Percentiles rank a stretch among this genome's conserved stretches.
Evolutionary conservation across 92 coral and sea anemone species (phyloP).

Genomic region (Porites evermanni): DNA sequence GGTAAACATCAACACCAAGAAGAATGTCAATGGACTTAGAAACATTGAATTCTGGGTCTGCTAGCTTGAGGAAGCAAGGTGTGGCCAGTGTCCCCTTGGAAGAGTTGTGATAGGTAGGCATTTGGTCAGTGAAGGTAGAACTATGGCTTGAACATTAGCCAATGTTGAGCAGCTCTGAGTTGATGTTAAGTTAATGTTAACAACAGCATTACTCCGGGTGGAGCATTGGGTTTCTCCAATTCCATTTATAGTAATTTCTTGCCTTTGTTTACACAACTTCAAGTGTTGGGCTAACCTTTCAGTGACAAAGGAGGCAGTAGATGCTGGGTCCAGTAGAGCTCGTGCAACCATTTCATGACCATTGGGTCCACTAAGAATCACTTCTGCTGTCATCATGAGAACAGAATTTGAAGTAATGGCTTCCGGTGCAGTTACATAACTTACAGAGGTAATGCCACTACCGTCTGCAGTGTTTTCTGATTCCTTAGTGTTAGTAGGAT

Average conservation of each 20-base stretch:
- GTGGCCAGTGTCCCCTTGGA: no score
- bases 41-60: no score
- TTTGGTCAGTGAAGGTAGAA: no score
- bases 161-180: no score
- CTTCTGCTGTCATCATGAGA: slow-evolving; percentile 71
- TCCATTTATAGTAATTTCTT: slow-evolving; percentile 33
- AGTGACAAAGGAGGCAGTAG: slow-evolving; percentile 47
- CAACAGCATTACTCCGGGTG: no score
- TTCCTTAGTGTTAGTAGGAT: background rate
- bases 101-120: no score
- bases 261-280: slow-evolving; percentile 5
- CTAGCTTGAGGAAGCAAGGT: no score
- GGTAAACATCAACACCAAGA: no score
- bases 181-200: no score
- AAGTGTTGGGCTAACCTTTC: slow-evolving; percentile 50
- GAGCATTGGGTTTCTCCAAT: slow-evolving; percentile 64
- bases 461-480: background rate
- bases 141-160: no score
- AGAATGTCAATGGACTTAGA: no score
- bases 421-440: background rate
- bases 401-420: slow-evolving; percentile 10
- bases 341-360: slow-evolving; percentile 45
- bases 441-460: background rate
- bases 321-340: slow-evolving; percentile 60
- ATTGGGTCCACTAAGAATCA: slow-evolving; percentile 37